Base-by-base conservation (phyloP, 2,888 invertebrate genomes). In the Eristalis tenax region DNA sequence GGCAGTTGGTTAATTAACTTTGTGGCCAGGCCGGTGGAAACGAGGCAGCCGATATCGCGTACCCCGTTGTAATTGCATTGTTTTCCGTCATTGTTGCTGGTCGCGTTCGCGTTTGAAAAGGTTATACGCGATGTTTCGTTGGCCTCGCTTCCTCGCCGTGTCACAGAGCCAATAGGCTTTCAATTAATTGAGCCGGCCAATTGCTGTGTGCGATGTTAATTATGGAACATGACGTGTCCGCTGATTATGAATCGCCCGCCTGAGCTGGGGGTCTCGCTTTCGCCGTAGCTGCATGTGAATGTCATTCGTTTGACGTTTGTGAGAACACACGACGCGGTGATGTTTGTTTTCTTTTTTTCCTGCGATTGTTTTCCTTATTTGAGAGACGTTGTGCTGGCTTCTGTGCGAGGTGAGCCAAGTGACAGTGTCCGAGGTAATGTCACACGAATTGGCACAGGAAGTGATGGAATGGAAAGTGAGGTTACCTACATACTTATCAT, bases 1-100 rank as follows among this genome's bases (percentile, higher is more conserved):
- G 91, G 91, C 91, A 91, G 91, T 91, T 91, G 90, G 92, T 92
- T 92, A 92, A 92, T 92, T 92, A 92, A 92, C 92, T 91, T 91
- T 57, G 28, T 91, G 71, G 50, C 43, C 64, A 68, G 32, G 2
- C 65, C 22, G 32, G 90, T 23, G 71, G 63, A 13, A 38, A 76
- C n/a, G n/a, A n/a, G n/a, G n/a, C n/a, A n/a, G n/a, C 63, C 76
- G 77, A 68, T 50, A n/a, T n/a, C n/a, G n/a, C 40, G 40, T 43
- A n/a, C 40, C n/a, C 40, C 40, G 40, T 43, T 13, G 76, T 76
- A 77, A 81, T 81, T 85, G 85, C 81, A 82, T 82, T 85, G 84
- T 81, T 75, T 13, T 40, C 43, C 69, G 59, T 56, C 35, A 32
- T 40, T 65, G 15, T 50, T 50, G 50, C 50, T 18, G 50, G 18